Evolutionary conservation across 2,888 invertebrate genomes (phyloP), one percentile per base, ranked within the genome.

Genomic region (Podabrus alpinus): DNA sequence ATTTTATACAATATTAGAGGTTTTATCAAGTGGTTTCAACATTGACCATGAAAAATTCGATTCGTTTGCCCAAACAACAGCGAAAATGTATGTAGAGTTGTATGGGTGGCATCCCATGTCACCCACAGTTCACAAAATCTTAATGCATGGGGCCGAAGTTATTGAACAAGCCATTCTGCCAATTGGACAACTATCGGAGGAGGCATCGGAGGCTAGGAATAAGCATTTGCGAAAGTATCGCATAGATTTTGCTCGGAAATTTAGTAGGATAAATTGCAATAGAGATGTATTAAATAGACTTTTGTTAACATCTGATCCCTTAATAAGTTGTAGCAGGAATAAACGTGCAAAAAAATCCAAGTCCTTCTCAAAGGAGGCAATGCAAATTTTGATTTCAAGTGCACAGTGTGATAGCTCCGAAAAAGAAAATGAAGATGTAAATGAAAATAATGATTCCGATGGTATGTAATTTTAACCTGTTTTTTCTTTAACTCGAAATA

Each of bases 171-270:
- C 25, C 2, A 61, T 68, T 7, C 17, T 75, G 10, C 68, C 72
- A 9, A 21, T 73, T 45, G 75, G 76, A 79, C 83, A 15, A 73
- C 78, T 59, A 1, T 59, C 68, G n/a, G 59, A 68, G 11, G 68
- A 59, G 59, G 68, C 68, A 15, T 5, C 3, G 15, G 82, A 83
- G 73, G 81, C 82, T 3, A 59, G 81, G 19, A 83, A 83, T 68
- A 83, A 83, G 73, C 77, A 82, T 64, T 81, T 82, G 59, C 16
- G 80, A 10, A 11, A 13, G 10, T 83, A 79, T 62, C 59, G 83
- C 59, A 60, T 67, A 16, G n/a, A 79, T 25, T 74, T 71, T 71
- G 16, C 80, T 3, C 45, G 82, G 70, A 82, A 83, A 68, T 79
- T 76, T 66, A 77, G 73, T 0, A 68, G 82, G 66, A 71, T 68